Base-by-base conservation (phyloP, 1,140 invertebrate genomes). In the Bemisia tabaci region DNA sequence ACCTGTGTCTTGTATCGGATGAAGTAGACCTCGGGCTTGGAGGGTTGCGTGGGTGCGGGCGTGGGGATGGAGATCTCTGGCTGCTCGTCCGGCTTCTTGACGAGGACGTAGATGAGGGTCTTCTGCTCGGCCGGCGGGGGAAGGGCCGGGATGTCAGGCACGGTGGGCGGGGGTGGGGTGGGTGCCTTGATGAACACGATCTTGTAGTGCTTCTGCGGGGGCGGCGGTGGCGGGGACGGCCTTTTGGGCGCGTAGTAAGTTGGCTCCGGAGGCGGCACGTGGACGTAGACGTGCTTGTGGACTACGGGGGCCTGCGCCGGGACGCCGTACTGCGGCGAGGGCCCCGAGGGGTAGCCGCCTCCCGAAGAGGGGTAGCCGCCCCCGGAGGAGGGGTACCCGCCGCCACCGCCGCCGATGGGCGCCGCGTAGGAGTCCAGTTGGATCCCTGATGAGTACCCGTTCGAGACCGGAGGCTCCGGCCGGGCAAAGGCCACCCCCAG, bases 151-250 rank as follows among this genome's bases (percentile, higher is more conserved):
- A 91, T 83, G 22, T 87, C 79, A 11, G 88, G 88, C 0, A 86
- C 87, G 2, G 87, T 89, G 12, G 87, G 87, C 12, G 88, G 85
- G 1, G 88, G 88, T 65, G 88, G 86, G 1, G 87, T 88, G 60
- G 90, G 89, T 0, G 89, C 89, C 77, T 91, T 91, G 74, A 92
- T 92, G 80, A 92, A 92, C 48, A 92, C 88, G 70, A 92, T 92
- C 76, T 91, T 91, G 82, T 92, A 92, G 74, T 92, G 90, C 73
- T 92, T 92, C 74, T 91, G 89, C 12, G 90, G 87, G 11, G 89
- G 84, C 62, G 85, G 83, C 25, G 74, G 74, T 11, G 77, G 75
- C 1, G 71, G 66, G 5, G 62, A 65, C 0, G 72, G 70, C 65
- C 71, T 70, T 39, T 67, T 72, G 1, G 87, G 83, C 1, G 83